Evolutionary conservation across 2,797 vertebrate species (phyloP).

Genomic region (Pyrocephalus nanus): DNA sequence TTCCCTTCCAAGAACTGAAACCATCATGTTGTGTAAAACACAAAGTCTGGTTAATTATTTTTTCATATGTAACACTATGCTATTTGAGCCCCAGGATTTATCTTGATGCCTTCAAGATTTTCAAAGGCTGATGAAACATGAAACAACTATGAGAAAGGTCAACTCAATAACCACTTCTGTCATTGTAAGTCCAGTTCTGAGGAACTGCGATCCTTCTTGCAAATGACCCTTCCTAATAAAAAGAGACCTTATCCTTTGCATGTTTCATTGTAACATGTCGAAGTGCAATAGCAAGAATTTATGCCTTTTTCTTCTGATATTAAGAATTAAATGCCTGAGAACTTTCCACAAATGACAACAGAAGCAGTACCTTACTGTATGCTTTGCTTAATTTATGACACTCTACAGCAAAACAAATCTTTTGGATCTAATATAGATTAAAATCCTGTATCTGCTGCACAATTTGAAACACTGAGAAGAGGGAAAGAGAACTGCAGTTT

Average conservation of each 20-base stretch:
- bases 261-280: neutral
- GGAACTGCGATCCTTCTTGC: neutral
- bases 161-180: conserved; percentile 3
- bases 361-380: neutral
- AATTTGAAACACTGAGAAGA: neutral
- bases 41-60: neutral
- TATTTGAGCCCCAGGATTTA: neutral
- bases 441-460: neutral
- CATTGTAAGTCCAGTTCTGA: neutral
- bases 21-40: neutral
- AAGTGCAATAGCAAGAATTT: neutral
- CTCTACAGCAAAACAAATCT: neutral
- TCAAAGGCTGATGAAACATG: conserved; percentile 6
- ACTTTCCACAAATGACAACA: neutral
- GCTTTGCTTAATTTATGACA: neutral
- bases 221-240: neutral
- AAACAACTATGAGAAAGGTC: neutral
- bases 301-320: neutral
- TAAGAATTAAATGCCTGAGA: neutral
- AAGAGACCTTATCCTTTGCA: neutral
- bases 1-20: neutral
- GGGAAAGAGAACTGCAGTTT: neutral
- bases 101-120: conserved; percentile 9
- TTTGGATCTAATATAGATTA: neutral
- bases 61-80: neutral